Evolutionary conservation across 2,113 vertebrate genomes (phyloP).

Genomic region (Cyprinus carpio): DNA sequence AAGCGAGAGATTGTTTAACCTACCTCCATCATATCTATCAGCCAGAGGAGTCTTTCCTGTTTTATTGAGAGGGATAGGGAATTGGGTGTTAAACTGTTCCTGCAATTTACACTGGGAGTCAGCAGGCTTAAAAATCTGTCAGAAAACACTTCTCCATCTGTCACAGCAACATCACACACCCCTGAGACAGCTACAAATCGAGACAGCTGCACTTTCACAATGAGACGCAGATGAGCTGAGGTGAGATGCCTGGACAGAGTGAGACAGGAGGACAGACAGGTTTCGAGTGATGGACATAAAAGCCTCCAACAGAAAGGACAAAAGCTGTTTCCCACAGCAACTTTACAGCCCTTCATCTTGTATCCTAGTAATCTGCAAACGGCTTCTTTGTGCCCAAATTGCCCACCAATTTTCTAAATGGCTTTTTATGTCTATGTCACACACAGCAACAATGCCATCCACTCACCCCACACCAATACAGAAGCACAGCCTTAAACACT

Average conservation of each 20-base stretch:
- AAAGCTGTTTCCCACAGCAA: slow-evolving; percentile 7
- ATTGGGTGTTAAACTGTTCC: slow-evolving; percentile 33
- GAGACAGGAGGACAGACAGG: slow-evolving; percentile 8
- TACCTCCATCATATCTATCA: slow-evolving; percentile 99
- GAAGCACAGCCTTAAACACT: neutral
- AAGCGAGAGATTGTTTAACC: slow-evolving; percentile 58
- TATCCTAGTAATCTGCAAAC: neutral
- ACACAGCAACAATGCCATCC: neutral
- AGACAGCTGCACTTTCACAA: slow-evolving; percentile 5
- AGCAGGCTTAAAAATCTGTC: slow-evolving; percentile 24
- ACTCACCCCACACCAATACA: neutral
- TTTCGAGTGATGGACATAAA: neutral
- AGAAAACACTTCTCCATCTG: slow-evolving; percentile 36
- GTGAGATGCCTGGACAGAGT: neutral
- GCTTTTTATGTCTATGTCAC: neutral
- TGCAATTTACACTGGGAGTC: slow-evolving; percentile 26
- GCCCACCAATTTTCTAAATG: neutral
- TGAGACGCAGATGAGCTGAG: neutral
- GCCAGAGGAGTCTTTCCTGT: slow-evolving; percentile 95
- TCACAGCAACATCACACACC: slow-evolving; percentile 21
- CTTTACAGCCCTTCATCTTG: slow-evolving; percentile 10
- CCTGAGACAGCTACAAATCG: slow-evolving; percentile 13
- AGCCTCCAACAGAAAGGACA: neutral
- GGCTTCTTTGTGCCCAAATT: slow-evolving; percentile 7
- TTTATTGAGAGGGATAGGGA: slow-evolving; percentile 42